Conservation (phyloP, 2,113 vertebrate genomes). For the Rhombomys opimus region DNA sequence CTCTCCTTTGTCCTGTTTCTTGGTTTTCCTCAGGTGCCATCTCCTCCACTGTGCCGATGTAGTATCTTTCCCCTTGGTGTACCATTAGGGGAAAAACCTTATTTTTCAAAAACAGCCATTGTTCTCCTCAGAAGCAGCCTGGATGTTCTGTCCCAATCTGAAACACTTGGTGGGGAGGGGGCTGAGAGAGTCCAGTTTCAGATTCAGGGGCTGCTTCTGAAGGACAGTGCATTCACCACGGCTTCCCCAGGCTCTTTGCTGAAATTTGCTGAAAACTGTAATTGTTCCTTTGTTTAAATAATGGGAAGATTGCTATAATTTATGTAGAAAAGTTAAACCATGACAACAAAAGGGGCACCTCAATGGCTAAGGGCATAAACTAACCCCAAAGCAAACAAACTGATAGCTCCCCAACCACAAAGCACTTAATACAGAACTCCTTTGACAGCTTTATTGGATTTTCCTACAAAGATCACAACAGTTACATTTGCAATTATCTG, state of each 20-base stretch:
- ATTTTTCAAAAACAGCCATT: constrained; percentile 16
- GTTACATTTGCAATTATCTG: constrained; percentile 60
- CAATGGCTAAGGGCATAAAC: constrained; percentile 25
- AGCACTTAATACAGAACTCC: constrained; percentile 41
- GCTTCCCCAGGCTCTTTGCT: constrained; percentile 26
- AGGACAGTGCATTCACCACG: constrained; percentile 3
- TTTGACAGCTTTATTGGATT: constrained; percentile 69
- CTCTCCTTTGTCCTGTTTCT: not conserved
- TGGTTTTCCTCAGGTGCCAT: not conserved
- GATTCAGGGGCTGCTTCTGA: constrained; percentile 10
- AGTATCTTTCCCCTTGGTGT: not conserved
- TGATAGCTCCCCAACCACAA: constrained; percentile 31
- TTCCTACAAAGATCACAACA: constrained; percentile 64
- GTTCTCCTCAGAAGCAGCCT: not conserved
- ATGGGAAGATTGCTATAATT: constrained; percentile 57
- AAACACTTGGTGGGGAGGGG: not conserved
- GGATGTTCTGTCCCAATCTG: not conserved
- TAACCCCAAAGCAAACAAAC: constrained; percentile 56
- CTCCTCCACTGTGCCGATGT: not conserved
- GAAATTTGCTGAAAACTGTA: constrained; percentile 57
- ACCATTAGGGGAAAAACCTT: not conserved
- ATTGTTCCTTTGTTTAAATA: constrained; percentile 50
- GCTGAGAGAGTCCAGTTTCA: constrained; percentile 26
- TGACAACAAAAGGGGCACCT: constrained; percentile 44
- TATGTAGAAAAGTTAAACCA: constrained; percentile 23